These are phyloP conservation scores for Lapara coniferarum DNA, from an alignment of 2,888 invertebrate species.

Conservation along the genomic window DNA sequence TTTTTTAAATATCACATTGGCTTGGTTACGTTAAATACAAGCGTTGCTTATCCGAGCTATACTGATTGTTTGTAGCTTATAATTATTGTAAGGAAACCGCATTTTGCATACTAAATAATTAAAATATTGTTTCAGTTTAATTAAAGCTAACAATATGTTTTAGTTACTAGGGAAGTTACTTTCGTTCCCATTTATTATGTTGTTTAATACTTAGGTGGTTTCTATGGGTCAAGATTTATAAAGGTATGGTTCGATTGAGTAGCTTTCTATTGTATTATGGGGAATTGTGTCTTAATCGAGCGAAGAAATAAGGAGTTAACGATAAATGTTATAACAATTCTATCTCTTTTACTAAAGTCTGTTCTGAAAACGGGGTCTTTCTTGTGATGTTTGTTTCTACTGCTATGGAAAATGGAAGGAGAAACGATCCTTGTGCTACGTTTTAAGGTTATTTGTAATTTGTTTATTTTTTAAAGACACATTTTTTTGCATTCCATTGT, in stretches of 20 bases:
- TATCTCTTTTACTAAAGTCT: too few relatives aligned
- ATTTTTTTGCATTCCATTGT: too few relatives aligned
- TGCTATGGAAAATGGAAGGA: too few relatives aligned
- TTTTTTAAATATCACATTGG: too few relatives aligned
- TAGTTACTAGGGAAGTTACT: slow-evolving; percentile 48
- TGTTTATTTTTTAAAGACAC: too few relatives aligned
- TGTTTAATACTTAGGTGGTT: slow-evolving; percentile 24
- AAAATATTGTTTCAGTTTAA: slow-evolving; percentile 65
- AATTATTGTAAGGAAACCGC: slow-evolving; percentile 9
- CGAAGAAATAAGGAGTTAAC: neutral
- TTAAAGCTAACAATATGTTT: slow-evolving; percentile 60
- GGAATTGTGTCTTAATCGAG: neutral
- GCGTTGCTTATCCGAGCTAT: neutral
- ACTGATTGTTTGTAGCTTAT: neutral
- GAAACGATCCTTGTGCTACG: too few relatives aligned
- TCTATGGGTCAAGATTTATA: slow-evolving; percentile 7
- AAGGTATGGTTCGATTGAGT: neutral
- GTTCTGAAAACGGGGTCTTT: too few relatives aligned
- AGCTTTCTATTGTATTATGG: neutral
- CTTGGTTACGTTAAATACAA: neutral
- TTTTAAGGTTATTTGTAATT: too few relatives aligned
- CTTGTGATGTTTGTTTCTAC: too few relatives aligned
- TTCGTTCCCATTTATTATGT: slow-evolving; percentile 39
- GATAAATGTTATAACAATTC: neutral
- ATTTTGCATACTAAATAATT: slow-evolving; percentile 54